Conservation (phyloP, 1,140 invertebrate species). For the Polyergus mexicanus region DNA sequence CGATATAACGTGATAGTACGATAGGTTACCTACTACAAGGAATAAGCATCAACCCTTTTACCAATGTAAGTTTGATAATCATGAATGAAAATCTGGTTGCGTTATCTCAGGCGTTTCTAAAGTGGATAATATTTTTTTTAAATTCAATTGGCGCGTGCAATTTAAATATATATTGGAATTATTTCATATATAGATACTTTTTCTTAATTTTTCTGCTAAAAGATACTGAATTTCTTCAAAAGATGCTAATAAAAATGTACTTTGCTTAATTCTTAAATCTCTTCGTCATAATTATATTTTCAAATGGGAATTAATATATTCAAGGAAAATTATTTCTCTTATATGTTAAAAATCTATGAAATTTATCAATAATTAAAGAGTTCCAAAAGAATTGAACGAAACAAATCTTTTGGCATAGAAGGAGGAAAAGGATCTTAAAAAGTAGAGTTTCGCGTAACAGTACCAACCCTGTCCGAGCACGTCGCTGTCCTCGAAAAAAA, state of each 20-base stretch:
- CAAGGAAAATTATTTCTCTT: neutral
- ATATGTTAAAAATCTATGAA: too few species aligned
- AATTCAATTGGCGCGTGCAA: neutral
- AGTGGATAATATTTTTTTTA: neutral
- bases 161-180: slow-evolving; percentile 12
- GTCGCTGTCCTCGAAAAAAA: slow-evolving; percentile 77
- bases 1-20: slow-evolving; percentile 63
- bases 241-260: neutral
- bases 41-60: slow-evolving; percentile 75
- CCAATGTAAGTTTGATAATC: slow-evolving; percentile 54
- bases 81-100: slow-evolving; percentile 77
- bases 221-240: neutral
- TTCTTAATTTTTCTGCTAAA: neutral
- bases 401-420: neutral
- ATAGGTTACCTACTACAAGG: slow-evolving; percentile 74
- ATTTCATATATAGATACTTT: neutral
- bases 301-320: too few species aligned
- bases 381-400: neutral
- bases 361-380: neutral
- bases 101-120: slow-evolving; percentile 67
- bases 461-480: slow-evolving; percentile 60
- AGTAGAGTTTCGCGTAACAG: slow-evolving; percentile 22
- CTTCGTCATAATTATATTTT: neutral
- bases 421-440: neutral
- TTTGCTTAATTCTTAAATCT: neutral